Evolutionary conservation across 2,113 vertebrate genomes (phyloP).

Genomic region (Prunella himalayana): DNA sequence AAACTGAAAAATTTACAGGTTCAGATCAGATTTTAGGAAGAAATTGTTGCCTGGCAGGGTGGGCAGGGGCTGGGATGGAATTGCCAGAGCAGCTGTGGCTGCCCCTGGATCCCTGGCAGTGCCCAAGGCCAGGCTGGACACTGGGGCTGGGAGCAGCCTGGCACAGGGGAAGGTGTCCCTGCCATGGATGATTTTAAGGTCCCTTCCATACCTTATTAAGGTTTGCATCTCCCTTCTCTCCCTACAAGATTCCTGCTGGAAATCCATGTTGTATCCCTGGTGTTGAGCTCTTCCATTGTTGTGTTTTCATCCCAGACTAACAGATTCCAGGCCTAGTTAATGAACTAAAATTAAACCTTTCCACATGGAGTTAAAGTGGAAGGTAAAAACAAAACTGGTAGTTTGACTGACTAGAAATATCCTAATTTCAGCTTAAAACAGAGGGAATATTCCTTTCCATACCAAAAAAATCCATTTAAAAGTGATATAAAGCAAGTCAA

Average conservation of each 20-base stretch:
- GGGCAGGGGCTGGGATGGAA: not conserved
- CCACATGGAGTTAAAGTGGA: not conserved
- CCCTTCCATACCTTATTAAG: not conserved
- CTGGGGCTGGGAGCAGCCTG: not conserved
- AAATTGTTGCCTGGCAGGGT: not conserved
- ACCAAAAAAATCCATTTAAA: not conserved
- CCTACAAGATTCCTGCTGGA: not conserved
- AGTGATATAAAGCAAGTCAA: not conserved
- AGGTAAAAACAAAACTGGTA: not conserved
- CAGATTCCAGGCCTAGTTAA: not conserved
- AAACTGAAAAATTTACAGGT: too few species aligned
- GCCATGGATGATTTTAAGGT: accelerated
- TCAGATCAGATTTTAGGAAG: too few species aligned
- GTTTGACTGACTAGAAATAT: not conserved
- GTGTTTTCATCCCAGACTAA: not conserved
- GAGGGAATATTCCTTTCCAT: not conserved
- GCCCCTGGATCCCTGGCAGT: not conserved
- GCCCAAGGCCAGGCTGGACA: not conserved
- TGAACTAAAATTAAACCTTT: not conserved
- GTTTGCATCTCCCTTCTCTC: not conserved
- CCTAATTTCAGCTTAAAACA: not conserved
- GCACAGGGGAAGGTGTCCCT: not conserved
- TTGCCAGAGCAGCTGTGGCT: too few species aligned
- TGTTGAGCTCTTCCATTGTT: not conserved
- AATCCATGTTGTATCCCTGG: not conserved